Evolutionary conservation across 2,888 invertebrate genomes (phyloP), one percentile per base, ranked within the genome.

Genomic region (Eremobia ochroleuca): DNA sequence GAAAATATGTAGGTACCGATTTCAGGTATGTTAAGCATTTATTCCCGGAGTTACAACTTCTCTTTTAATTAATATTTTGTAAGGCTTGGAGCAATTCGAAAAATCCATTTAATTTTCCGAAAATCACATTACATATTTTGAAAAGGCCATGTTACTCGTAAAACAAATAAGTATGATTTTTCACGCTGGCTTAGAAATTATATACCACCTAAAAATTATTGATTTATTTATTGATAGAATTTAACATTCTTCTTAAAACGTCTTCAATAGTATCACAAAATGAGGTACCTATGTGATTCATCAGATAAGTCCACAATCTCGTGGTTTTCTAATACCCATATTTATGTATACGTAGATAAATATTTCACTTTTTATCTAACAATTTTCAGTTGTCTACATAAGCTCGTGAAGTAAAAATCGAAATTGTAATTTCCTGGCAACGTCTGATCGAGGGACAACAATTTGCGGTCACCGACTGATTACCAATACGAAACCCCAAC

Each of bases 401-500:
- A 91, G 92, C 92, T 94, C 93, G 93, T 94, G 93, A 94, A 95
- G 94, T 94, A 96, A 96, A 96, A 96, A 95, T 96, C 94, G 94
- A 94, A 96, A 95, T 95, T 93, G 95, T 96, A 96, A 96, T 96
- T 96, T 96, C 95, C 96, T 95, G 95, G 94, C 96, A 94, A 93
- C 95, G 95, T 94, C 95, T 93, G 95, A 94, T 96, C 94, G 96
- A 96, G 96, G 96, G 96, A 96, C 96, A 96, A 96, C 96, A 95
- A 96, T 96, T 96, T 97, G 96, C 96, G 96, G 96, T 97, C 95
- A 95, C 95, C 94, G 93, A 91, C 95, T 97, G 95, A 96, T 96
- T 96, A 96, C 96, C 94, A 94, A 95, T 94, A 95, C 92, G 89
- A 92, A 91, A 89, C 92, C 92, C 92, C 90, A 91, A 91, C 92